These are phyloP conservation scores for Labroides dimidiatus DNA, from an alignment of 2,797 vertebrate species.

Conservation along the genomic window DNA sequence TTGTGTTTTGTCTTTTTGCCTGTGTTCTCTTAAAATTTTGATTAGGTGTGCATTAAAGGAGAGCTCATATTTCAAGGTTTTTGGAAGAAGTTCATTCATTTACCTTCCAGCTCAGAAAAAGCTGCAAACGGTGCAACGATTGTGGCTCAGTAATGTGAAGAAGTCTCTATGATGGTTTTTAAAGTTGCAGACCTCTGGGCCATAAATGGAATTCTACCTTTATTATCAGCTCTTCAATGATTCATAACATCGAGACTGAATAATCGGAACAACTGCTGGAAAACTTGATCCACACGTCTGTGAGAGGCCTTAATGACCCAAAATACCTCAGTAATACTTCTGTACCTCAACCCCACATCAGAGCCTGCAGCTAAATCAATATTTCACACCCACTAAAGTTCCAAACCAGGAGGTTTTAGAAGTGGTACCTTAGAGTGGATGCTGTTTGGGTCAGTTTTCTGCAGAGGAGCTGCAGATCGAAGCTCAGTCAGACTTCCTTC, in stretches of 20 bases:
- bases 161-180: slow-evolving; percentile 75
- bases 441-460: slow-evolving; percentile 29
- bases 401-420: too few relatives aligned
- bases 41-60: too few relatives aligned
- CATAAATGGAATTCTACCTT: slow-evolving; percentile 70
- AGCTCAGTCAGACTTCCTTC: slow-evolving; percentile 43
- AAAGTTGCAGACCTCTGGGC: slow-evolving; percentile 63
- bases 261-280: slow-evolving; percentile 77
- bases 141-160: slow-evolving; percentile 55
- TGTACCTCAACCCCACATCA: too few relatives aligned
- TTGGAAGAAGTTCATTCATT: too few relatives aligned
- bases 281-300: slow-evolving; percentile 46
- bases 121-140: slow-evolving; percentile 56
- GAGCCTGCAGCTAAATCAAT: slow-evolving; percentile 40
- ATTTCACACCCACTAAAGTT: slow-evolving; percentile 19
- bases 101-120: slow-evolving; percentile 68
- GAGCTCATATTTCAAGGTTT: not conserved
- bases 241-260: slow-evolving; percentile 78
- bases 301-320: too few relatives aligned
- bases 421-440: slow-evolving; percentile 72
- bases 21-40: too few relatives aligned
- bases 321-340: too few relatives aligned
- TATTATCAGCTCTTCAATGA: slow-evolving; percentile 80
- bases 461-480: slow-evolving; percentile 34
- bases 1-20: too few relatives aligned